Base-by-base conservation (phyloP, 2,888 invertebrate genomes). In the Spodoptera littoralis region DNA sequence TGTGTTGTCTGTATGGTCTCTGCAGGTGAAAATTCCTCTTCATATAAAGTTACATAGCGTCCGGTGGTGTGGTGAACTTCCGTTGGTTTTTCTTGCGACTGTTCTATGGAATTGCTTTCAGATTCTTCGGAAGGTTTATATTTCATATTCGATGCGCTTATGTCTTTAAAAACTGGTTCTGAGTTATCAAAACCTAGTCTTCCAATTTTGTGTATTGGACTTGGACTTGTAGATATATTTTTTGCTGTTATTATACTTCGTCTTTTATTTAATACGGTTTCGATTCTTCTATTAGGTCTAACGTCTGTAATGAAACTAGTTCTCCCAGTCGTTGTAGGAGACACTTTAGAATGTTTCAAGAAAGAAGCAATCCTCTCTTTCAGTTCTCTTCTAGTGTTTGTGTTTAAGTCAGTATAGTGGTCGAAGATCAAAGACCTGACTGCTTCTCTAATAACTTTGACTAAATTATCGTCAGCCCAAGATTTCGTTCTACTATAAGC, bases 381-480 rank as follows among this genome's bases (percentile, higher is more conserved):
- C 1, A 86, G 65, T 42, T 82, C 79, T 57, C 50, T 64, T 42
- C 81, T 81, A 1, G 79, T 82, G 0, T 83, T 69, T 0, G 27
- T 12, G 9, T 79, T 78, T 0, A 90, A 67, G 12, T 73, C 65
- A 0, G 83, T 78, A 59, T 84, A 88, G 60, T 87, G 84, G 65
- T 90, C 84, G 52, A 87, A 85, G 0, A 91, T 24, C 0, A 87
- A 13, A n/a, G 63, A 65, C n/a, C 81, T 61, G 0, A 92, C 43
- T 0, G 80, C 84, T 1, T 73, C 52, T 57, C 70, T 78, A 0
- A 91, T 55, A 0, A 87, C 57, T 18, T 77, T 57, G 3, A 69
- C 60, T 1, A 91, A 50, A 24, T 84, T 64, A 0, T 70, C 41
- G 18, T 78, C 74, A 4, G 79, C 12, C 12, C 79, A 27, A 27